These are phyloP conservation scores for Coenonympha glycerion DNA, from an alignment of 2,888 invertebrate genomes.

Conservation along the genomic window DNA sequence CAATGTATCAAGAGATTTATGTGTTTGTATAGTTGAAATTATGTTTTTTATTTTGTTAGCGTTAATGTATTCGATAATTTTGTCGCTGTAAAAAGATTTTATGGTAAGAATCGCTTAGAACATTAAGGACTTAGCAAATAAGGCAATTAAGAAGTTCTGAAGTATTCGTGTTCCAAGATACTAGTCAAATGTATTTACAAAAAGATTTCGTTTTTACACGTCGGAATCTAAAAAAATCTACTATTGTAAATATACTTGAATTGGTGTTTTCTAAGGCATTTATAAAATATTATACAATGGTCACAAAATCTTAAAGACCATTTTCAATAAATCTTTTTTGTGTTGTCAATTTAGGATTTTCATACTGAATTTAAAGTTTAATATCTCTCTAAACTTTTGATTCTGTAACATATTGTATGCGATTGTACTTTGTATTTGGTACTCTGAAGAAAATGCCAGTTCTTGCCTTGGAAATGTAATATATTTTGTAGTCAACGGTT, in stretches of 20 bases:
- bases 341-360: no score
- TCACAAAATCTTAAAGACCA: no score
- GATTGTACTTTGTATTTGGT: neutral
- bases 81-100: no score
- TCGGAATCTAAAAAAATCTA: neutral
- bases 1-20: neutral
- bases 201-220: constrained; percentile 6
- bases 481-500: neutral
- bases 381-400: no score
- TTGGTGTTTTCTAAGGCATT: neutral
- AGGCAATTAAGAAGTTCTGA: neutral
- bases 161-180: constrained; percentile 19
- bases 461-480: neutral
- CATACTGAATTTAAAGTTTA: no score
- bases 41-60: neutral
- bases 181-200: constrained; percentile 30
- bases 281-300: neutral
- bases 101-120: neutral
- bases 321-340: no score
- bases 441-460: neutral
- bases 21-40: neutral
- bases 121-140: neutral
- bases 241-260: neutral
- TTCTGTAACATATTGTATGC: neutral
- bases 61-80: no score